phyloP scores from a whole-genome alignment of 2,797 vertebrate species.

The Heliangelus exortis region DNA sequence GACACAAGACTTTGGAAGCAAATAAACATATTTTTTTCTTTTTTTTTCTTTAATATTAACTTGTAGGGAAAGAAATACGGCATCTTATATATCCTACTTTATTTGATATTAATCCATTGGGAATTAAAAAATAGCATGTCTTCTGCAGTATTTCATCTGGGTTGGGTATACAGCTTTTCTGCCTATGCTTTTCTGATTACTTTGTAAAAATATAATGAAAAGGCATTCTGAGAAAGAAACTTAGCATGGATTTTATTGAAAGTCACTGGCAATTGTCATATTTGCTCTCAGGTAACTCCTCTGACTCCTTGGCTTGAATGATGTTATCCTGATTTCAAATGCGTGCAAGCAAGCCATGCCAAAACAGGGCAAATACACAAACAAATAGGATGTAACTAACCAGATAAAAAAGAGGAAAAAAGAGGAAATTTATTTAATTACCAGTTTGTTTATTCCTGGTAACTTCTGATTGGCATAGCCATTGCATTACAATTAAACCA shows the following conservation, averaged over 20 bases:
- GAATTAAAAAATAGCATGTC: not conserved
- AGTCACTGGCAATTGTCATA: not conserved
- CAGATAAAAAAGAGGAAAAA: not conserved
- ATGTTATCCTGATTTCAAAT: not conserved
- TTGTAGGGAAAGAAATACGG: not conserved
- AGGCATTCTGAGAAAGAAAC: not conserved
- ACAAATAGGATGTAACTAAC: not conserved
- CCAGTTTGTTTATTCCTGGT: slow-evolving; percentile 41
- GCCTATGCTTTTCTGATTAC: not conserved
- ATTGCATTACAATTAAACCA: not conserved
- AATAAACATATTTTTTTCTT: not conserved
- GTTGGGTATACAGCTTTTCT: not conserved
- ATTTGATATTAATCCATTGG: not conserved
- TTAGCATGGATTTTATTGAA: not conserved
- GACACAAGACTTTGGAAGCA: not conserved
- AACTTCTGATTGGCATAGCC: slow-evolving; percentile 49
- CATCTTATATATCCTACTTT: not conserved
- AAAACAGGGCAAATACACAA: not conserved
- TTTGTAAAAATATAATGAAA: not conserved
- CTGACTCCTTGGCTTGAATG: not conserved
- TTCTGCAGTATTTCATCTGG: not conserved
- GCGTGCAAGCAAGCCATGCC: not conserved
- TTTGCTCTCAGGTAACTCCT: not conserved
- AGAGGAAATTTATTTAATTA: not conserved
- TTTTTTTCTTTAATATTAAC: not conserved